These are phyloP conservation scores for Melanotaenia parkinsoni DNA, from an alignment of 2,797 vertebrate genomes.

Conservation along the genomic window DNA sequence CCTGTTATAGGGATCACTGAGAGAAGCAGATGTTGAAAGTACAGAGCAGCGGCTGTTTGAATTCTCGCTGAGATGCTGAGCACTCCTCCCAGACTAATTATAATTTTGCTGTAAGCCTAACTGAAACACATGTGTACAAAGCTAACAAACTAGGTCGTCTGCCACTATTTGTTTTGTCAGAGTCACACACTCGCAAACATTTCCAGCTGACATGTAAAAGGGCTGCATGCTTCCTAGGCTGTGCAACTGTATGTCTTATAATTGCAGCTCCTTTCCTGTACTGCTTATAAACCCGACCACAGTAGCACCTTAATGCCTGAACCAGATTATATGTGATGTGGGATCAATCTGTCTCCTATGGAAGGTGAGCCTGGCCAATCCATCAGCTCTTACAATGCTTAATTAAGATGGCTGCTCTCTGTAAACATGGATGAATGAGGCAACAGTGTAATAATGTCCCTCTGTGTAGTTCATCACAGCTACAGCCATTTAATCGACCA, in stretches of 20 bases:
- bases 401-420: slow-evolving; percentile 75
- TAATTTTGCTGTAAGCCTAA: slow-evolving; percentile 84
- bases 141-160: slow-evolving; percentile 74
- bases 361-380: slow-evolving; percentile 57
- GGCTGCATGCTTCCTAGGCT: not conserved
- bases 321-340: slow-evolving; percentile 63
- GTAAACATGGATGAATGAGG: slow-evolving; percentile 68
- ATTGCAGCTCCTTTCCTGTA: slow-evolving; percentile 12
- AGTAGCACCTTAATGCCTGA: slow-evolving; percentile 50
- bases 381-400: slow-evolving; percentile 63
- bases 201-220: slow-evolving; percentile 24
- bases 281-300: slow-evolving; percentile 19
- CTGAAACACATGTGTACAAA: slow-evolving; percentile 76
- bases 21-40: slow-evolving; percentile 87
- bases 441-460: slow-evolving; percentile 50
- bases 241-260: slow-evolving; percentile 7
- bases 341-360: slow-evolving; percentile 73
- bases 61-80: slow-evolving; percentile 77
- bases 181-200: slow-evolving; percentile 37
- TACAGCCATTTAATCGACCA: slow-evolving; percentile 63
- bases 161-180: slow-evolving; percentile 59
- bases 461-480: slow-evolving; percentile 48
- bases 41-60: slow-evolving; percentile 84
- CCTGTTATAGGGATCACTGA: slow-evolving; percentile 82
- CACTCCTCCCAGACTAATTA: slow-evolving; percentile 83